Base-by-base conservation (phyloP, 2,113 vertebrate species). In the Prietella phreatophila region DNA sequence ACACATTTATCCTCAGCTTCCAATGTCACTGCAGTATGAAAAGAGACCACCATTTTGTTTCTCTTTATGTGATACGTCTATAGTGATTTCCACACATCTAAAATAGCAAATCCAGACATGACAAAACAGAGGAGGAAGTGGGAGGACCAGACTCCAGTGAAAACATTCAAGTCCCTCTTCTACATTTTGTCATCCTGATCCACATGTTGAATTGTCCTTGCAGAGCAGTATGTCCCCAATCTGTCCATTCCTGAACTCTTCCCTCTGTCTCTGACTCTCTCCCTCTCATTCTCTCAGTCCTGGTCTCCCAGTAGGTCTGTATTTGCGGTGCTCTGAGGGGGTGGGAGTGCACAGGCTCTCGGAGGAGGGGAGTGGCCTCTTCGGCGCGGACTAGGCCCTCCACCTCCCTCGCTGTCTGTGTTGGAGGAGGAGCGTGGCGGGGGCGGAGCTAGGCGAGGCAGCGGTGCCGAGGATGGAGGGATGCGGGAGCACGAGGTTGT, bases 301-400 rank as follows among this genome's bases (percentile, higher is more conserved):
- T 95, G 93, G 58, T 93, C 91, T 10, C 92, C 94, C 88, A 95
- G 87, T 13, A 95, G 91, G 92, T 96, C 94, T 93, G 94, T 94
- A 89, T 87, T 92, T 91, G 96, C 96, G 94, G 95, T 96, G 94
- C 95, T 97, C 89, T 96, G 97, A 91, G 96, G 94, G n/a, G 96
- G 96, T 85, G 96, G 96, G 90, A 96, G 93, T 61, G 95, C 94
- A 47, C 93, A 87, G 9, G 92, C 90, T 65, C 93, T 92, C 22
- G 93, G 93, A 53, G 93, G 85, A 1, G 92, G 96, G 92, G 94
- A 95, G 94, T 85, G 90, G 20, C 88, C 88, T 90, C 88, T 89
- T 33, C 86, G 93, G 96, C 89, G 95, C 33, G 0, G 93, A 93
- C 91, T 93, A 93, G 94, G 95, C 93, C 97, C 97, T 63, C 95